Evolutionary conservation across 1,140 invertebrate genomes (phyloP), one percentile per base, ranked within the genome.

Genomic region (Aphis craccivora): DNA sequence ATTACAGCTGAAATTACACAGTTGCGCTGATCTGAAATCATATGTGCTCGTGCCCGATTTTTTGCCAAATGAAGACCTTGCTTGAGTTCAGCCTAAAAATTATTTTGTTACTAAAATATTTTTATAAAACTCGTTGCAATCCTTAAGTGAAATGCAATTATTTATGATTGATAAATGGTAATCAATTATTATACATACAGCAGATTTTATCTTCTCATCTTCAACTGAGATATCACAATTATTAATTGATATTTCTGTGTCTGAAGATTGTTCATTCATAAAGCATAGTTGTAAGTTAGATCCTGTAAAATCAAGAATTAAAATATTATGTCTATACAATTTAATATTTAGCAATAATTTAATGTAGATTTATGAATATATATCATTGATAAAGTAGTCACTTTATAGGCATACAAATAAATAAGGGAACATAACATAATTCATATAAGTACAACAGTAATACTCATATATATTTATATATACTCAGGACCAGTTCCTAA

Each of bases 251-350:
- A 55, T 86, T 40, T 94, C 93, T 37, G 67, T 91, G n/a, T 94
- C 94, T 83, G 97, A 98, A 35, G 97, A 97, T 86, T 97, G 97
- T 95, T 99, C 98, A 95, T 99, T 99, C 97, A 99, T 98, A 95
- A 99, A 99, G 96, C 98, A 98, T 94, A 99, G 98, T 96, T 99
- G 98, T 35, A 99, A 96, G 96, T 98, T 98, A 97, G 97, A 98
- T 93, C 97, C 97, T 98, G 95, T n/a, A 87, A 35, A 93, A 53
- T 67, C 1, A 90, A 43, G 90, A 25, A 18, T 48, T 30, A 76
- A 81, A n/a, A 67, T n/a, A n/a, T n/a, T n/a, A 67, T 67, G 30
- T 45, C 11, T n/a, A 43, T 67, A n/a, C 6, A 48, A 30, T 43
- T 30, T 9, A 84, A 3, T 40, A 84, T 43, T 40, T 84, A 40